Evolutionary conservation across 1,140 invertebrate species (phyloP).

Genomic region (Aphaenogaster floridana): DNA sequence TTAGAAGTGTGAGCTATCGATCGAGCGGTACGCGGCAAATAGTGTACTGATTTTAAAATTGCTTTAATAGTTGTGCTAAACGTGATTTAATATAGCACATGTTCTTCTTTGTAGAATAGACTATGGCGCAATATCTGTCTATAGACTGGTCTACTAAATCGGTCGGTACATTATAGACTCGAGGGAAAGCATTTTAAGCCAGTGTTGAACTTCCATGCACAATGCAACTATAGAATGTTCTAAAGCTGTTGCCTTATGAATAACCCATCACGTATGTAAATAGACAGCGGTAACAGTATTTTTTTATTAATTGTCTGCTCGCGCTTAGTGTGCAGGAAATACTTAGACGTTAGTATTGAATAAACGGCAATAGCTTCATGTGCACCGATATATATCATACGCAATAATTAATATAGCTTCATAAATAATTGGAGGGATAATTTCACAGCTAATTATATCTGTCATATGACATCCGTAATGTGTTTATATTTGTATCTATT

Average conservation of each 20-base stretch:
- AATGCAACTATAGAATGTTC: constrained; percentile 13
- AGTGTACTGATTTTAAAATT: neutral
- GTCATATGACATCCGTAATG: neutral
- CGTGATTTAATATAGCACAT: neutral
- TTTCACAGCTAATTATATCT: neutral
- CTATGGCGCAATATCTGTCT: neutral
- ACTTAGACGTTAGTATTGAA: neutral
- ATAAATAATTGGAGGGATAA: neutral
- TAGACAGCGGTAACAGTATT: neutral
- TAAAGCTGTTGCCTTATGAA: constrained; percentile 26
- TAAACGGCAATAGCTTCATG: neutral
- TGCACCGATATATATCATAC: neutral
- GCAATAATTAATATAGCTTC: neutral
- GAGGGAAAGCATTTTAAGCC: neutral
- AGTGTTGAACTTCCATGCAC: neutral
- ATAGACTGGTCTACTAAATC: constrained; percentile 38
- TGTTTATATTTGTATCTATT: neutral
- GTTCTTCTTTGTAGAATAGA: neutral
- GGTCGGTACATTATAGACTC: neutral
- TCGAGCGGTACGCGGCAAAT: neutral
- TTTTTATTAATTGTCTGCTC: neutral
- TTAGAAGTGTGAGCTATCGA: neutral
- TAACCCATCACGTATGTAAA: neutral
- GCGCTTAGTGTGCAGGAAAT: neutral
- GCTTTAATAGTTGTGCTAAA: neutral